Evolutionary conservation across 2,888 invertebrate species (phyloP), one percentile per base, ranked within the genome.

Genomic region (Phaonia tiefii): DNA sequence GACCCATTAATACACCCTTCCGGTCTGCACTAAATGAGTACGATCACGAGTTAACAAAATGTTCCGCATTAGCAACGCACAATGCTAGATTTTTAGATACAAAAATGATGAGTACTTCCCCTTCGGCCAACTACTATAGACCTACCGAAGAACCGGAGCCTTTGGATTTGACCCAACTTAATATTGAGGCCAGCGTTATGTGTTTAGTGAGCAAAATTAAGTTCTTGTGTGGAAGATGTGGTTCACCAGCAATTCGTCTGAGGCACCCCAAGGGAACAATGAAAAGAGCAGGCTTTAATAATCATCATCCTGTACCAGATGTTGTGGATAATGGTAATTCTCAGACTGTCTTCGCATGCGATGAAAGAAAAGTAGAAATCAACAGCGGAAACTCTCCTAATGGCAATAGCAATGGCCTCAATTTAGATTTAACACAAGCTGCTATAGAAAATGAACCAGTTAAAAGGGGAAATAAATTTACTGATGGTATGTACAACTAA

Each of bases 161-260:
- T 0, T 95, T 96, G 93, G 97, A 97, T 89, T 92, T 97, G 79
- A 96, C 96, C 0, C 95, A 96, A 86, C 90, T 97, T 46, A 97
- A 97, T 88, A 95, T 96, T 70, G 96, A 97, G 90, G 97, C 96
- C 0, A 95, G 96, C 86, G 94, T 96, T 5, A 96, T 97, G 93
- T 96, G 96, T 89, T 92, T 97, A 82, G 95, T 95, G 25, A 95
- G 96, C 85, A 96, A 96, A 91, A 94, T 92, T 0, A 96, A 96
- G 87, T 95, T 95, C 89, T 91, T 96, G 3, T 95, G 95, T 87
- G 95, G 95, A 0, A 92, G 94, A 54, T 94, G 95, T 86, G 94
- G 94, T 17, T 95, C 94, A 86, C 95, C 95, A 2, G 95, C 95
- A 3, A 94, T 95, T 10, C 91, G 95, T 71, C 86, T 95, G 60